Evolutionary conservation across 2,797 vertebrate species (phyloP).

Genomic region (Hypotaenidia philippensis): DNA sequence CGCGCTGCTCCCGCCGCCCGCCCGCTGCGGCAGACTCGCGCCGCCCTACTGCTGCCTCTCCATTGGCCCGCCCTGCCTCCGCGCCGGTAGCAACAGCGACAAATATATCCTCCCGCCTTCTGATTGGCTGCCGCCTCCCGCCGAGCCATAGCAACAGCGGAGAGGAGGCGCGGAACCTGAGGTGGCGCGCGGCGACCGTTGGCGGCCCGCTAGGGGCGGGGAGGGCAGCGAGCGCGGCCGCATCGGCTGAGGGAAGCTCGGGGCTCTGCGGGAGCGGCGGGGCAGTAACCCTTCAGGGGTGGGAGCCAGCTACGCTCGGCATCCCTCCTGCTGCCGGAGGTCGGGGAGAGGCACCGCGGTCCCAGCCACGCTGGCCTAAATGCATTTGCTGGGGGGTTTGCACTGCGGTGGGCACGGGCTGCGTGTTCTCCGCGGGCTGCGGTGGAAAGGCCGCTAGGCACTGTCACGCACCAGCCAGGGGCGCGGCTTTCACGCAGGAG

Average conservation of each 20-base stretch:
- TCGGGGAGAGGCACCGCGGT: fast-evolving
- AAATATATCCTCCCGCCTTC: neutral
- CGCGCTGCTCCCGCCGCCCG: neutral
- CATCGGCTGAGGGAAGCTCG: neutral
- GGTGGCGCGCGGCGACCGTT: neutral
- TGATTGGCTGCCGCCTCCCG: constrained; percentile 16
- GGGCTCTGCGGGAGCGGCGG: neutral
- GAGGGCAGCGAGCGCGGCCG: neutral
- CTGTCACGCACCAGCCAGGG: neutral
- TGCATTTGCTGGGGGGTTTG: fast-evolving
- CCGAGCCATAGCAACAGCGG: constrained; percentile 48
- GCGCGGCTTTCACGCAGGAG: neutral
- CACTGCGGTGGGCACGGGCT: fast-evolving
- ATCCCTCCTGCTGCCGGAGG: neutral
- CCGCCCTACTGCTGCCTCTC: neutral
- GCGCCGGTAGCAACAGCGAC: constrained; percentile 51
- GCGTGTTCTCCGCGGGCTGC: neutral
- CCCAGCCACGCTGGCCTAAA: fast-evolving
- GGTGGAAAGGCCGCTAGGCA: neutral
- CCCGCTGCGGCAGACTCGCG: neutral
- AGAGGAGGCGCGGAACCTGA: neutral
- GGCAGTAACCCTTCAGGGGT: fast-evolving
- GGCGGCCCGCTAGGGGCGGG: neutral
- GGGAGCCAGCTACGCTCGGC: neutral
- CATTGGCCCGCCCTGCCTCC: neutral